A percentile compares a stretch with the other conserved stretches of the same genome.
Conservation (phyloP, 2,888 invertebrate genomes). For the Rapana venosa region DNA sequence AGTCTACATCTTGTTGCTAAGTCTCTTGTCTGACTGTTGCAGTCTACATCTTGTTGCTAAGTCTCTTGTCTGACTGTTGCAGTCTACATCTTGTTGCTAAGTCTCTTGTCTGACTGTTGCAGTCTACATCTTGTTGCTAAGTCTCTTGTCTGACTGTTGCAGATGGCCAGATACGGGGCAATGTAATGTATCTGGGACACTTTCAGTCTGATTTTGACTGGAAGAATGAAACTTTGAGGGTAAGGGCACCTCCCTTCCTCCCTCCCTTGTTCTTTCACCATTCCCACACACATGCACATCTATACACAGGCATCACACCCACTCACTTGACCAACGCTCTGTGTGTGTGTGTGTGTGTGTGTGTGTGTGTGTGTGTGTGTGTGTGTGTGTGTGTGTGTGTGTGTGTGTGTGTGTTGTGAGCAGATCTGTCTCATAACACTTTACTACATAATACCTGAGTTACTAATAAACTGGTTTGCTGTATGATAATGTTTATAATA, state of each 20-base stretch:
- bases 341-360: background rate
- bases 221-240: slow-evolving; percentile 66
- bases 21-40: no score
- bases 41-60: no score
- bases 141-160: slow-evolving; percentile 38
- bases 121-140: background rate
- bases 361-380: no score
- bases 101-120: background rate
- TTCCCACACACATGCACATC: background rate
- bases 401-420: background rate
- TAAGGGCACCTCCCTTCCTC: background rate
- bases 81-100: no score
- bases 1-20: no score
- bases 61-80: no score
- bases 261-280: background rate
- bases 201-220: slow-evolving; percentile 79
- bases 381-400: no score
- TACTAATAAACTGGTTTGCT: no score
- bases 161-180: slow-evolving; percentile 76
- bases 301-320: background rate
- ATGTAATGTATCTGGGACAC: slow-evolving; percentile 73
- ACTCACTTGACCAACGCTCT: background rate
- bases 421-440: no score
- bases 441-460: no score
- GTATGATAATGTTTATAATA: no score